Conservation (phyloP, 2,797 vertebrate genomes). For the Crocidura indochinensis region DNA sequence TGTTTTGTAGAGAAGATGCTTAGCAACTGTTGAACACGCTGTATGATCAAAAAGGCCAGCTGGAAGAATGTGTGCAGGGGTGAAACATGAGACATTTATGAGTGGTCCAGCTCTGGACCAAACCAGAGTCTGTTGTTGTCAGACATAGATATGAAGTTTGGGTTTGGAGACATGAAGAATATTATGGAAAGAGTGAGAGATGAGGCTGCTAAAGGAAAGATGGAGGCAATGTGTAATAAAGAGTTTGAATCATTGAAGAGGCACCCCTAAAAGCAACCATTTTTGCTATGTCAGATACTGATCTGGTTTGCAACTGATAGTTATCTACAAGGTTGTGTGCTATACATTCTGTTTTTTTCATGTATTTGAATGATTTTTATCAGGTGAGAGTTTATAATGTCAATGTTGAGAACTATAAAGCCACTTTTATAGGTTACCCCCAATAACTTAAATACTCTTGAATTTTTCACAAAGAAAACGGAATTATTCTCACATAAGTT, state of each 20-base stretch:
- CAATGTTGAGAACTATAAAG: conserved; percentile 24
- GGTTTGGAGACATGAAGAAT: not conserved
- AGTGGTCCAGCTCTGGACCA: not conserved
- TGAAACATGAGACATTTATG: not conserved
- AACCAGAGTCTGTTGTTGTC: not conserved
- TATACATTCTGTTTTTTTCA: conserved; percentile 35
- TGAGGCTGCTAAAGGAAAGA: not conserved
- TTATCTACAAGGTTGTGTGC: not conserved
- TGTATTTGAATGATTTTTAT: conserved; percentile 8
- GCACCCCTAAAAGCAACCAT: not conserved
- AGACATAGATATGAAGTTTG: not conserved
- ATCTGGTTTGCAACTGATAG: not conserved
- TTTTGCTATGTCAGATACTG: not conserved
- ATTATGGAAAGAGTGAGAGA: not conserved
- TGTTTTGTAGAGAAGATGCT: conserved; percentile 53
- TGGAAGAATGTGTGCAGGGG: not conserved
- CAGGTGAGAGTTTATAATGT: not conserved
- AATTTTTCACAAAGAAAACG: conserved; percentile 46
- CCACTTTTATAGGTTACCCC: conserved; percentile 31
- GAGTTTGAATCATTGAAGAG: not conserved
- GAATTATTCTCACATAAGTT: not conserved
- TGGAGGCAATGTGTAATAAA: not conserved
- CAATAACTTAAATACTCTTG: conserved; percentile 39
- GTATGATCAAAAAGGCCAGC: conserved; percentile 29
- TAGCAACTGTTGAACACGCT: conserved; percentile 38